These are phyloP conservation scores for Agrilus mali DNA, from an alignment of 2,888 invertebrate species.

Conservation along the genomic window DNA sequence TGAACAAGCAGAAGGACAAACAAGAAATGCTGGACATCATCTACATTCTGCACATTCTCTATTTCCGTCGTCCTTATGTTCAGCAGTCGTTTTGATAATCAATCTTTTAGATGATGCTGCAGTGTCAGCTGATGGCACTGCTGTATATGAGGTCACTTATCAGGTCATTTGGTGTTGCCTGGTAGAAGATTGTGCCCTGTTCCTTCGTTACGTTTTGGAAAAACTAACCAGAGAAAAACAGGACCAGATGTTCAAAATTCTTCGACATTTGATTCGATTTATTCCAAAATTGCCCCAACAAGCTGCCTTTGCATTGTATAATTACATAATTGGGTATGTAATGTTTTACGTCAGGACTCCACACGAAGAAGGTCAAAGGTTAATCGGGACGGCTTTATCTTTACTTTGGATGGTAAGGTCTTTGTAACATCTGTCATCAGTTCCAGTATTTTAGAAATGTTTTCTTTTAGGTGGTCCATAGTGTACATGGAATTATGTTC, in stretches of 20 bases:
- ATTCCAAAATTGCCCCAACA: conserved; percentile 90
- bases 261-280: conserved; percentile 85
- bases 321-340: conserved; percentile 97
- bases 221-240: conserved; percentile 86
- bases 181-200: conserved; percentile 94
- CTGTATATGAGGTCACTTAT: conserved; percentile 95
- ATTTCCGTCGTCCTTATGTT: conserved; percentile 93
- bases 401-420: conserved; percentile 84
- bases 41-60: conserved; percentile 86
- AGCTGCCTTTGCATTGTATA: conserved; percentile 95
- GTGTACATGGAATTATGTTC: conserved; percentile 98
- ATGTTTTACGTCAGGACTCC: conserved; percentile 98
- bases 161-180: conserved; percentile 96
- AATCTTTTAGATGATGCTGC: conserved; percentile 92
- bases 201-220: conserved; percentile 90
- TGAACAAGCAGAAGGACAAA: conserved; percentile 49
- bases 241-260: conserved; percentile 85
- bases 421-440: background rate
- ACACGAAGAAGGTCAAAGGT: conserved; percentile 87
- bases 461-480: conserved; percentile 73
- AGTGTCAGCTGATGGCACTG: conserved; percentile 83
- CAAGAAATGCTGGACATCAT: conserved; percentile 64
- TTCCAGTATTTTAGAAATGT: background rate
- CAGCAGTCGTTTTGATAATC: conserved; percentile 90
- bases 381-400: conserved; percentile 89